A percentile compares a stretch with the other conserved stretches of the same genome.
phyloP scores from a whole-genome alignment of 2,797 vertebrate genomes.

The Cossypha polioptera region DNA sequence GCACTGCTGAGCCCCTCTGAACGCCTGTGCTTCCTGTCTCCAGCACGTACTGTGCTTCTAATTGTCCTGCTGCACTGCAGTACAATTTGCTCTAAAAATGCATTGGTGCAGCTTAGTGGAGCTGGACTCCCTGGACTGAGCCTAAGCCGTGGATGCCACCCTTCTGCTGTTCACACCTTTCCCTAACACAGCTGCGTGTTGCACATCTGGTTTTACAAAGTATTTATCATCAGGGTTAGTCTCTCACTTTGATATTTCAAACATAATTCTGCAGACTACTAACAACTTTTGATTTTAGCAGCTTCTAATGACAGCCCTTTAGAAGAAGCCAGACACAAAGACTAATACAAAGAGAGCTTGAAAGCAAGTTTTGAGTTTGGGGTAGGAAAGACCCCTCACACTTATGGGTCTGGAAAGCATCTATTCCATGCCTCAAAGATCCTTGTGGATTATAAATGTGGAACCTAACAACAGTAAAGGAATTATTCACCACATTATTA shows the following conservation, averaged over 20 bases:
- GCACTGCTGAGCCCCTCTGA: background rate
- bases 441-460: constrained; percentile 72
- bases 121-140: background rate
- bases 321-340: constrained; percentile 3
- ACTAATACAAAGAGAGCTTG: constrained; percentile 48
- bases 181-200: background rate
- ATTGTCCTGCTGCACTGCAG: background rate
- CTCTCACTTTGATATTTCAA: constrained; percentile 23
- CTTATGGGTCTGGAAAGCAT: constrained; percentile 65
- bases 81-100: background rate
- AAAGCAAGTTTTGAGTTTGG: constrained; percentile 58
- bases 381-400: constrained; percentile 59
- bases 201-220: background rate
- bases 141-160: background rate
- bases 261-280: background rate
- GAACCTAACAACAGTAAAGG: constrained; percentile 69
- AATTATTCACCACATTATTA: constrained; percentile 83
- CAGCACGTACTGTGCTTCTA: background rate
- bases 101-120: background rate
- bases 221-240: background rate
- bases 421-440: constrained; percentile 66
- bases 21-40: background rate
- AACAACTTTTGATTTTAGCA: constrained; percentile 27
- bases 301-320: constrained; percentile 55
- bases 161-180: background rate